Base-by-base conservation (phyloP, 2,113 vertebrate species). In the Engystomops pustulosus region DNA sequence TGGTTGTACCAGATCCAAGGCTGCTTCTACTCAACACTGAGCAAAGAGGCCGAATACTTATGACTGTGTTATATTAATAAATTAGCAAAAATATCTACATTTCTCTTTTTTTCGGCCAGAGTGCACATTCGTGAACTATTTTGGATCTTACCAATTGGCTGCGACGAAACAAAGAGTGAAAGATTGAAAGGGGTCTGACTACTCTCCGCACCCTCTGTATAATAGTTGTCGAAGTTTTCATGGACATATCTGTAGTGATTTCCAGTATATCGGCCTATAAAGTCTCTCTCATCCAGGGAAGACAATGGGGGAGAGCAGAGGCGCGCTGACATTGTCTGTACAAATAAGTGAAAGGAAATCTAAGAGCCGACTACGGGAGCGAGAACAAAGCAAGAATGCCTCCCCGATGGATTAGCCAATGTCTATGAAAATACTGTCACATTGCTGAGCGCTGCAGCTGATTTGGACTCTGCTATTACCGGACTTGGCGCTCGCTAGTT, bases 401-500 rank as follows among this genome's bases (percentile, higher is more conserved):
- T 23, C 32, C n/a, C 69, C 41, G 60, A 84, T 68, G 82, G 82
- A 76, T 84, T 84, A 84, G 30, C 67, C n/a, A n/a, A 32, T 14
- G 88, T 86, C 38, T 88, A 80, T 75, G 85, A 89, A 90, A 92
- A 87, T 81, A 76, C 87, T 88, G 53, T 12, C 70, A 88, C 85
- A 88, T 86, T 85, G 86, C 89, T 90, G 67, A 89, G 87, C 81
- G 79, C 53, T 90, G 87, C 78, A 88, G 82, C 51, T 90, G 84
- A 91, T 91, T 90, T 90, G 65, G 90, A 89, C 71, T 75, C 88
- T 89, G 81, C 85, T 89, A 88, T 87, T 85, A 87, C 87, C 0
- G 88, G 85, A 90, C 86, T 89, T 87, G 86, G 88, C 86, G 23
- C 87, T 85, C 58, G 80, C 81, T 45, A 86, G 90, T 88, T 90